Evolutionary conservation across 2,797 vertebrate genomes (phyloP), one percentile per base, ranked within the genome.

Genomic region (Staurois parvus): DNA sequence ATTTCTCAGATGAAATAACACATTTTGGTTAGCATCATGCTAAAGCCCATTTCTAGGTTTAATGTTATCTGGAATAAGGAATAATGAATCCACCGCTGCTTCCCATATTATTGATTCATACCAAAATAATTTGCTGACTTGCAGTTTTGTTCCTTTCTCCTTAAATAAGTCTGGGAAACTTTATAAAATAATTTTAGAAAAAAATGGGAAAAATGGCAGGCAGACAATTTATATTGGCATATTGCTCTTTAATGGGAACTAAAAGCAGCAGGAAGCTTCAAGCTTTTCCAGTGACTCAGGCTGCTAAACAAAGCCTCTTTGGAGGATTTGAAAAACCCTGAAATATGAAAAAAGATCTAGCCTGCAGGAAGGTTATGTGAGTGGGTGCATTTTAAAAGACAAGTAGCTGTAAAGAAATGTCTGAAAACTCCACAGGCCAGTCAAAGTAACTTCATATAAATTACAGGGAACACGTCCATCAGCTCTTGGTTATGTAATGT

Each of bases 251-350:
- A 79, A 85, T 85, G 40, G 77, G 70, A 80, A 64, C 75, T 84
- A 77, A 80, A 67, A 85, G 59, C 76, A 74, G 84, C 77, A 80
- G 84, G 77, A 48, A 52, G 59, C 84, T 59, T 74, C 76, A 12
- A 85, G 84, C 84, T 52, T 85, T 77, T 74, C 40, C 70, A 48
- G 77, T 85, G 84, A 85, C 77, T 85, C 84, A 85, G 59, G 84
- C 56, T 80, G 72, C 62, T 67, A 74, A 67, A 79, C 59, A 85
- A 85, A 85, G 77, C 28, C 42, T 48, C 77, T 74, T 64, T 72
- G 21, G 64, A 74, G 77, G 70, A 19, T 34, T 68, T 74, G 40
- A 67, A 80, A 85, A 80, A 74, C 42, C 70, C 8, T 68, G 56
- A 80, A 72, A 68, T 42, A 67, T 45, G 37, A 77, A 80, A 79